Evolutionary conservation across 1,140 invertebrate genomes (phyloP), one percentile per base, ranked within the genome.

Genomic region (Trinorchestia longiramus): DNA sequence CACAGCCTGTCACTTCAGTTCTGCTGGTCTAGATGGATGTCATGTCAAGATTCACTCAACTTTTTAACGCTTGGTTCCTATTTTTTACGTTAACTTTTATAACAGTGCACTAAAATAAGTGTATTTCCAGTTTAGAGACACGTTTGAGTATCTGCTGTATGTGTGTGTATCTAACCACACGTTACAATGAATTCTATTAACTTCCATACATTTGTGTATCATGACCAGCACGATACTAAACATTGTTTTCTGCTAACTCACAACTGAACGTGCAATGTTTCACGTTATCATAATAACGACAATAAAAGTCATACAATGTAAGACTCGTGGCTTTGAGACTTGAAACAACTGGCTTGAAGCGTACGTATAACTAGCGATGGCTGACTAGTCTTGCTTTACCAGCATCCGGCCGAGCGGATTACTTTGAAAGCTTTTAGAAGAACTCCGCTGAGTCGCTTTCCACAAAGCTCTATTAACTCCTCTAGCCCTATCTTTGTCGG

Each of bases 371-470:
- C 40, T 47, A 94, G 92, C 43, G 43, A 94, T 94, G 41, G 11
- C 44, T 45, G 92, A 94, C 43, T 94, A 47, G 41, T 47, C 92
- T 94, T 94, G 92, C 41, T 94, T 94, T 94, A 17, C 43, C 43
- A 44, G 92, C 92, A 45, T 94, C 92, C 92, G 92, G 92, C 92
- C 92, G 92, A 94, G 92, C 43, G 92, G 92, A 94, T 94, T 94
- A 94, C 92, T 94, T 94, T 94, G 92, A 94, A 94, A 94, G 92
- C 92, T 94, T 94, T 94, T 94, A 94, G 92, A 94, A 45, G 43
- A 45, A 47, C 92, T 94, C 92, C 92, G 92, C 43, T 42, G 6
- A 94, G 92, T 94, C 43, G 92, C 43, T 45, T n/a, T 43, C 92
- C 19, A 94, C 92, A 94, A 43, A 94, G 92, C 44, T 94, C 92